Evolutionary conservation across 2,888 invertebrate genomes (phyloP), one percentile per base, ranked within the genome.

Genomic region (Polietes domitor): DNA sequence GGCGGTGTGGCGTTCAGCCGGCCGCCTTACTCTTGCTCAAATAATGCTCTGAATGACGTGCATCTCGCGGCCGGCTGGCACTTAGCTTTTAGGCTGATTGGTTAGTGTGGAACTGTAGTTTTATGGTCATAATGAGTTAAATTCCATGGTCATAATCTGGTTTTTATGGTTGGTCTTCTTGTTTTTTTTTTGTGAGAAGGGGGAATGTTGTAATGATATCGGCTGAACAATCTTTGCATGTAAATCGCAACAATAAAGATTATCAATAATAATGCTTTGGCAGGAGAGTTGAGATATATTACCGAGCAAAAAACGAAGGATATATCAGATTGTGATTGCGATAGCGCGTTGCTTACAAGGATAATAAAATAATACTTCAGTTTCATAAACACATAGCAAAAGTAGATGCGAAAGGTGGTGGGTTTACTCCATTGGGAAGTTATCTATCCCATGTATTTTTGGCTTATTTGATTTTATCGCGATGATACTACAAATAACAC

Each of bases 71-170:
- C 32, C 28, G 43, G 17, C 41, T 65, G n/a, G 37, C 37, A 17
- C 17, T n/a, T 21, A 9, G 53, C 53, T 2, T 15, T 15, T 41
- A 17, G 37, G n/a, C n/a, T n/a, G n/a, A n/a, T n/a, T n/a, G n/a
- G n/a, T n/a, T n/a, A n/a, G n/a, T 41, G 37, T 4, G 6, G 7
- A 0, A 47, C 77, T 12, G 77, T 71, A 24, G 19, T 65, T 63
- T 80, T 80, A 78, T 83, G 80, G 77, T 75, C 63, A 61, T 80
- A 77, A 80, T 68, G 75, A 84, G 68, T 78, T 75, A 28, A 78
- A 78, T 83, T 83, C 80, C 65, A 61, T 76, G 68, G 43, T 28
- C 68, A 43, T 12, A 68, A 53, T 37, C 37, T 76, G 53, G 65
- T 77, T 82, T 43, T 43, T 12, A 21, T 68, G 10, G 32, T 12